phyloP scores from a whole-genome alignment of 2,888 invertebrate species.

The Acronicta alni region DNA sequence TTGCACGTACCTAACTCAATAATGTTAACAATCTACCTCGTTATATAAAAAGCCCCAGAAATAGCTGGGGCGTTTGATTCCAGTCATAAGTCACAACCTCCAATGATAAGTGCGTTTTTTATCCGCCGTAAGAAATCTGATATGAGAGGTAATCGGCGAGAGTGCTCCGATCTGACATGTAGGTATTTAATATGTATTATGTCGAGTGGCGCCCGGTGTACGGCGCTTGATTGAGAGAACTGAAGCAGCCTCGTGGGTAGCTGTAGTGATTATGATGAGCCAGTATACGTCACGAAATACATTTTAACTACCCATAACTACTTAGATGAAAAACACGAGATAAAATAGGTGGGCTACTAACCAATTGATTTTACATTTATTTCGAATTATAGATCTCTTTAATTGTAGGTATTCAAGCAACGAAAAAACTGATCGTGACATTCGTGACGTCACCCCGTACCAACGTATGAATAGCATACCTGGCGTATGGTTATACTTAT shows the following conservation, averaged over 20 bases:
- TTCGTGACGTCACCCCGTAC: no score
- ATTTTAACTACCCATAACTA: no score
- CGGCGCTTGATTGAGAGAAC: constrained; percentile 50
- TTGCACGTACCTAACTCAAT: constrained; percentile 4
- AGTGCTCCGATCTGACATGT: constrained; percentile 60
- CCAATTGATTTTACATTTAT: no score
- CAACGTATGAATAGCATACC: no score
- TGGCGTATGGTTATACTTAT: no score
- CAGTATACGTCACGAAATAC: constrained; percentile 1
- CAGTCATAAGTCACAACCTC: constrained; percentile 55
- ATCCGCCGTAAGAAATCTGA: constrained; percentile 64
- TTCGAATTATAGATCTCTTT: no score
- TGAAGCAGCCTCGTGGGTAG: constrained; percentile 19
- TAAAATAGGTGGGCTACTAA: no score
- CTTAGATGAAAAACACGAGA: no score
- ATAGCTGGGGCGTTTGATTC: constrained; percentile 31
- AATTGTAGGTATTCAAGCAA: no score
- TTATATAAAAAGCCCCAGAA: constrained; percentile 36
- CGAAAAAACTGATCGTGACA: no score
- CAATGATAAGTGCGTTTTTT: constrained; percentile 61
- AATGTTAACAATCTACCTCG: constrained; percentile 17
- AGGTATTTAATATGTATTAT: constrained; percentile 66
- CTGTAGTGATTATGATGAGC: constrained; percentile 4
- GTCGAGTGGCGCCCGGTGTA: constrained; percentile 56
- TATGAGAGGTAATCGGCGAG: constrained; percentile 69